These are phyloP conservation scores for Ptiloglossa arizonensis DNA, from an alignment of 1,140 invertebrate species.

Conservation along the genomic window DNA sequence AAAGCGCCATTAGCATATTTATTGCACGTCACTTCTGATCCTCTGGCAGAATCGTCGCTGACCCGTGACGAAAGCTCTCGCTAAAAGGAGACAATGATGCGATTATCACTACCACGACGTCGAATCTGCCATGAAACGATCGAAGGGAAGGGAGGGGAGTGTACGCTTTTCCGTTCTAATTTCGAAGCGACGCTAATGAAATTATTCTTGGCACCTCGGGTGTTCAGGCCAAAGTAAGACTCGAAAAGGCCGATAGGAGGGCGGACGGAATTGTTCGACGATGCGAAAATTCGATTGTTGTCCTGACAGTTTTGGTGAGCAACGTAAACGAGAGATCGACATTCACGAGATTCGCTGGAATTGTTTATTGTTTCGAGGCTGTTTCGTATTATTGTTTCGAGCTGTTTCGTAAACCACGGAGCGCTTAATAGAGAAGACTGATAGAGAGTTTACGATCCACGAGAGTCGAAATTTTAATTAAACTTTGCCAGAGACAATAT, in stretches of 20 bases:
- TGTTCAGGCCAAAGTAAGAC: neutral
- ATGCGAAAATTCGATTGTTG: neutral
- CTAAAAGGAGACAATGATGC: constrained; percentile 45
- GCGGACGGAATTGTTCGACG: no score
- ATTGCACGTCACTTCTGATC: constrained; percentile 67
- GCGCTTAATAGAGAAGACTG: no score
- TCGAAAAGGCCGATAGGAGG: neutral
- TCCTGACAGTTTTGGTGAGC: neutral
- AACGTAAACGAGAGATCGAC: neutral
- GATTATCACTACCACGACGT: constrained; percentile 9
- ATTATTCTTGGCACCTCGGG: constrained; percentile 20
- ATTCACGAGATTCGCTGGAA: no score
- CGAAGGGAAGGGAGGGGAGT: constrained; percentile 19
- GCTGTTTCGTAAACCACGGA: no score
- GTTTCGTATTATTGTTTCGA: no score
- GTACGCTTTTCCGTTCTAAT: constrained; percentile 7
- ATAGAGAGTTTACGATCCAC: no score
- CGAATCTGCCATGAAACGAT: neutral
- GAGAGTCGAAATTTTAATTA: no score
- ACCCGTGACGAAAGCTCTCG: constrained; percentile 6
- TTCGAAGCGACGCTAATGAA: constrained; percentile 24
- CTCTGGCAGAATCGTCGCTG: neutral
- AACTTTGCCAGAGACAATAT: no score
- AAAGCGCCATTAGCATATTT: constrained; percentile 71
- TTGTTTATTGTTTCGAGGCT: no score